These are phyloP conservation scores for Galendromus occidentalis DNA, from an alignment of 1,140 invertebrate genomes.

Conservation along the genomic window DNA sequence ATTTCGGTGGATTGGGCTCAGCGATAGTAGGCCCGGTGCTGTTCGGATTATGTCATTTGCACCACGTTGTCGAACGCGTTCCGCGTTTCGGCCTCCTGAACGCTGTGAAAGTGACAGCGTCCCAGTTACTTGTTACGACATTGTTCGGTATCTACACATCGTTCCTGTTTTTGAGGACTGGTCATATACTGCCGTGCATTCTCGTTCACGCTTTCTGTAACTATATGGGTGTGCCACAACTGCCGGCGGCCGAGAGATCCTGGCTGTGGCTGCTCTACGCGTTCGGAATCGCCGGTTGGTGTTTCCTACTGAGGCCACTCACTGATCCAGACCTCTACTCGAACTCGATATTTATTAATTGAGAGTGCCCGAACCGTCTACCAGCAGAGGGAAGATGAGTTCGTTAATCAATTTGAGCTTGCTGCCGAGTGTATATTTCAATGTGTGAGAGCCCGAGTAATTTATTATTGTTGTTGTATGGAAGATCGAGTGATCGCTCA, in stretches of 20 bases:
- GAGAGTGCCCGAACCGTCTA: not conserved
- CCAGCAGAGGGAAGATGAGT: too few relatives aligned
- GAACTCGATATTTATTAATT: not conserved
- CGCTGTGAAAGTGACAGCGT: not conserved
- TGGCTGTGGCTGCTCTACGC: not conserved
- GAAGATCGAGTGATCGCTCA: not conserved
- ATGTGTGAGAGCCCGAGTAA: too few relatives aligned
- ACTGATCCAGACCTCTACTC: not conserved
- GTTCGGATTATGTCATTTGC: not conserved
- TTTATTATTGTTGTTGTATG: too few relatives aligned
- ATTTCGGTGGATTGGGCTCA: not conserved
- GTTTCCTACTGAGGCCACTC: not conserved
- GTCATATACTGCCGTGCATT: not conserved
- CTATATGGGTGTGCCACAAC: not conserved
- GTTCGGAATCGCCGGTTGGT: not conserved
- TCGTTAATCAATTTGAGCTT: too few relatives aligned
- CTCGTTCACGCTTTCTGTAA: slow-evolving; percentile 6
- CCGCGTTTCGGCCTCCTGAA: not conserved
- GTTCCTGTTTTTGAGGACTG: not conserved
- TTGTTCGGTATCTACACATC: slow-evolving; percentile 7
- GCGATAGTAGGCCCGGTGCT: not conserved
- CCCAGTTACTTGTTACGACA: not conserved
- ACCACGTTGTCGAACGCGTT: not conserved
- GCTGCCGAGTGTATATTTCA: too few relatives aligned
- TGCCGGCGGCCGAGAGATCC: not conserved